Evolutionary conservation across 1,140 invertebrate genomes (phyloP).

Genomic region (Leptinotarsa undecemlineata): DNA sequence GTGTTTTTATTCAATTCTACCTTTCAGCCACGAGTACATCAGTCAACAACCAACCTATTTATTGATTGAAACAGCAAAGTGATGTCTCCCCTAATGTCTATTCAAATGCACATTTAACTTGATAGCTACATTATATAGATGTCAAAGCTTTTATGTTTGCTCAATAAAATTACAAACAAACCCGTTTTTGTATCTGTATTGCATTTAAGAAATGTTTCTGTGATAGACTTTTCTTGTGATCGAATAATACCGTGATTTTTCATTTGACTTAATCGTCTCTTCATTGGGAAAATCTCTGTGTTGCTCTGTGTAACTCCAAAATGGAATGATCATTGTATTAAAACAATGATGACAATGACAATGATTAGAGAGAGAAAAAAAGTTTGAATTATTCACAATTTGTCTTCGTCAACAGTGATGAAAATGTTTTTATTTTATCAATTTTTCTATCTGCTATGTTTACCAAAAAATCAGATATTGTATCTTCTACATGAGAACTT

Average conservation of each 20-base stretch:
- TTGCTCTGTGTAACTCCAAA: neutral
- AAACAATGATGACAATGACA: too few relatives aligned
- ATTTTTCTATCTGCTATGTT: too few relatives aligned
- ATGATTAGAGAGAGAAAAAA: too few relatives aligned
- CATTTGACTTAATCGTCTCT: neutral
- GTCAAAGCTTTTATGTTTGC: conserved; percentile 5
- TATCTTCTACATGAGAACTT: too few relatives aligned
- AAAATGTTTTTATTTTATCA: too few relatives aligned
- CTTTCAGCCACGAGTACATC: neutral
- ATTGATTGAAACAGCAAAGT: conserved; percentile 1
- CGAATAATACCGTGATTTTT: neutral
- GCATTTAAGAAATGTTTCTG: neutral
- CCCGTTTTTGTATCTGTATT: neutral
- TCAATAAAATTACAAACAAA: conserved; percentile 1
- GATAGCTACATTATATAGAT: conserved; percentile 7
- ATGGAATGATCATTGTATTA: neutral
- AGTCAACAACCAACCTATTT: neutral
- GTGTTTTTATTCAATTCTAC: too few relatives aligned
- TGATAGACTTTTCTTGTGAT: neutral
- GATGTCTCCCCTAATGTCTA: conserved; percentile 3
- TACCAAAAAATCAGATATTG: too few relatives aligned
- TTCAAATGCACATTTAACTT: neutral
- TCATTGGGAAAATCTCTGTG: neutral
- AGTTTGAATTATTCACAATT: too few relatives aligned
- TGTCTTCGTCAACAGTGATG: too few relatives aligned